Evolutionary conservation across 2,888 invertebrate genomes (phyloP).

Genomic region (Yponomeuta sedellus): DNA sequence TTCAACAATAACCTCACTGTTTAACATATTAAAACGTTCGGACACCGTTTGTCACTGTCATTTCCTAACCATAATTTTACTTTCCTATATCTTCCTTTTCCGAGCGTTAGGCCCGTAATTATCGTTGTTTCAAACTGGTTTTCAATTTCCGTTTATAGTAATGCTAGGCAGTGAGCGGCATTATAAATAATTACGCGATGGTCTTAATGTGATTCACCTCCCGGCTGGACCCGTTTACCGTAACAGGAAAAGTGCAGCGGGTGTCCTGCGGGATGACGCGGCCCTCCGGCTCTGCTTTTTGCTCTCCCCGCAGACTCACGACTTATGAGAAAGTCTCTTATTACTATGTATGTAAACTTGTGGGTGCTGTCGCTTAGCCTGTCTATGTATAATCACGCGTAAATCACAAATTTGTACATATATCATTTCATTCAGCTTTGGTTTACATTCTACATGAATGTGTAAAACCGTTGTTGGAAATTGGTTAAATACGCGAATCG

Average conservation of each 20-base stretch:
- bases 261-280: conserved; percentile 29
- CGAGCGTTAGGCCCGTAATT: neutral
- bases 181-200: conserved; percentile 35
- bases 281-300: neutral
- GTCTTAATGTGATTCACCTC: conserved; percentile 47
- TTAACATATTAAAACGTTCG: neutral
- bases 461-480: no score
- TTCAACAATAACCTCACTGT: neutral
- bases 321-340: neutral
- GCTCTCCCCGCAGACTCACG: neutral
- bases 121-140: conserved; percentile 1
- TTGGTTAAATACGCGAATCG: no score
- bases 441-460: no score
- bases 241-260: conserved; percentile 47
- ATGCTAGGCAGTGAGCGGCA: conserved; percentile 14
- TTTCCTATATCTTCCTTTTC: neutral
- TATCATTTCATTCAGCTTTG: no score
- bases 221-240: conserved; percentile 45
- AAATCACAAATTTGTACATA: no score
- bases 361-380: neutral
- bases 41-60: neutral
- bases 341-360: neutral
- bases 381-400: no score
- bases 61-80: conserved; percentile 6
- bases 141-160: conserved; percentile 10